These are phyloP conservation scores for Asteroscopus sphinx DNA, from an alignment of 2,888 invertebrate species.

Conservation along the genomic window DNA sequence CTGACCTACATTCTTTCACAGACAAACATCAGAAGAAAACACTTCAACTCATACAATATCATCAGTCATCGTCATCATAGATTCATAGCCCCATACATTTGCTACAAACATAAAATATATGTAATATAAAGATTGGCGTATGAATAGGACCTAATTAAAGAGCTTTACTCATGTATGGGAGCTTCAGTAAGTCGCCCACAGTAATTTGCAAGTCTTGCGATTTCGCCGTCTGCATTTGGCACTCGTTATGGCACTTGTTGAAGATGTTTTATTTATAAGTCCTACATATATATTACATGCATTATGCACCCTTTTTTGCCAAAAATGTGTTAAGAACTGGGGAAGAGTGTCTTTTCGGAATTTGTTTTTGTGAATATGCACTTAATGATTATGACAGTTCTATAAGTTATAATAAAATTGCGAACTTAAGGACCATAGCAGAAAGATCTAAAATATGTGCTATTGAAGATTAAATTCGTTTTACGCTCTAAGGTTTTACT, in stretches of 20 bases:
- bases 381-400: not conserved
- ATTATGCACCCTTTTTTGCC: not conserved
- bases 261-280: constrained; percentile 21
- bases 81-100: constrained; percentile 1
- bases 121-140: constrained; percentile 2
- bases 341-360: not conserved
- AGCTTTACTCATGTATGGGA: not conserved
- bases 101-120: constrained; percentile 3
- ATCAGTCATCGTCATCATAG: no score
- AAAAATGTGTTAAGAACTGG: constrained; percentile 4
- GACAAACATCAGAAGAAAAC: constrained; percentile 24
- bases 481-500: no score
- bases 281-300: not conserved
- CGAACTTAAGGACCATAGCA: no score
- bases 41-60: constrained; percentile 21
- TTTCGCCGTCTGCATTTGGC: constrained; percentile 23
- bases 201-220: constrained; percentile 13
- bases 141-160: constrained; percentile 48
- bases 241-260: constrained; percentile 35
- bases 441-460: no score
- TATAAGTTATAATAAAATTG: no score
- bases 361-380: not conserved
- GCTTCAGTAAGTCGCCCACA: constrained; percentile 13
- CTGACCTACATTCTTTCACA: constrained; percentile 28
- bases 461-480: no score